Percentiles rank a stretch among this genome's conserved stretches.
These are phyloP conservation scores for Drosophila pandora DNA, from an alignment of 1,140 invertebrate species.

Conservation along the genomic window DNA sequence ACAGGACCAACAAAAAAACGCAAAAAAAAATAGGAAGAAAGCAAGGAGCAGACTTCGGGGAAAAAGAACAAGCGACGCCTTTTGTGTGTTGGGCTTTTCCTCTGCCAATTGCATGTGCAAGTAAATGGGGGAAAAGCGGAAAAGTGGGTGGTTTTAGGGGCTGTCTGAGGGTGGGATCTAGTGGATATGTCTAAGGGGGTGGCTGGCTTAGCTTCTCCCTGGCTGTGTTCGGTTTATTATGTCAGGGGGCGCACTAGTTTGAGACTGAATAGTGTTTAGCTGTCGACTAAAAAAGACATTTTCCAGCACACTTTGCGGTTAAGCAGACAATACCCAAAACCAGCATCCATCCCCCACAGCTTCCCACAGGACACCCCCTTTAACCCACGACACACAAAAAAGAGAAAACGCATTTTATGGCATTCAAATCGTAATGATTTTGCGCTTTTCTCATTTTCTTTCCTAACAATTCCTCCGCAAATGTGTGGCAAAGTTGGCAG, in stretches of 20 bases:
- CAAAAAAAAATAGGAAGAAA: not conserved
- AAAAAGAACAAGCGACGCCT: slow-evolving; percentile 43
- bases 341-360: not conserved
- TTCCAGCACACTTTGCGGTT: slow-evolving; percentile 41
- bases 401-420: slow-evolving; percentile 59
- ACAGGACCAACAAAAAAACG: not conserved
- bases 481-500: slow-evolving; percentile 56
- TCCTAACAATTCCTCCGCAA: slow-evolving; percentile 49
- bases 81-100: slow-evolving; percentile 44
- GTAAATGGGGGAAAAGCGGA: slow-evolving; percentile 1
- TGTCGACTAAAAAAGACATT: slow-evolving; percentile 53
- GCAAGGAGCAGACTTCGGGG: not conserved
- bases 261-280: slow-evolving; percentile 42
- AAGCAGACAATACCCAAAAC: slow-evolving; percentile 33
- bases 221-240: slow-evolving; percentile 47
- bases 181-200: not conserved
- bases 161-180: not conserved
- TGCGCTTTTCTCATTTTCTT: slow-evolving; percentile 58
- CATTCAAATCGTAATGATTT: slow-evolving; percentile 72
- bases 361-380: no score
- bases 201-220: slow-evolving; percentile 11
- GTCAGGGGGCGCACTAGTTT: slow-evolving; percentile 1
- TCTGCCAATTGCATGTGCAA: slow-evolving; percentile 12
- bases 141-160: not conserved
- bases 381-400: slow-evolving; percentile 1